phyloP scores from a whole-genome alignment of 1,140 invertebrate species.

The Galendromus occidentalis region DNA sequence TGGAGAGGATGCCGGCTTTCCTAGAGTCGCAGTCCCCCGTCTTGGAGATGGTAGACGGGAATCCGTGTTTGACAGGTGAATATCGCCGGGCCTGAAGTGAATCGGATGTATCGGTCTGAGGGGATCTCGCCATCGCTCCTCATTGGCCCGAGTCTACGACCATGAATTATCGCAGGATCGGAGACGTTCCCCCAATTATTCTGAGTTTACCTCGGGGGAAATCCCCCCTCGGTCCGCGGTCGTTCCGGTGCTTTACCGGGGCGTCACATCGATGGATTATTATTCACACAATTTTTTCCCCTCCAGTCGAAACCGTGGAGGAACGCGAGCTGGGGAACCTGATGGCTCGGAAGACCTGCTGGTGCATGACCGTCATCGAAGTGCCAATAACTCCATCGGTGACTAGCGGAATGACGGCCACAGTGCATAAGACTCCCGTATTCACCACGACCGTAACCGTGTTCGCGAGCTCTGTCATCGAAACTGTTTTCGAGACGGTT shows the following conservation, averaged over 20 bases:
- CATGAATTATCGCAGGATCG: too few relatives aligned
- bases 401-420: neutral
- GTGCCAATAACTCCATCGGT: neutral
- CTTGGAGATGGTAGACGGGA: neutral
- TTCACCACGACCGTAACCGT: neutral
- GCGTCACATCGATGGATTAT: too few relatives aligned
- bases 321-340: neutral
- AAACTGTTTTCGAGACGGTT: neutral
- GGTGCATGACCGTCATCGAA: conserved; percentile 6
- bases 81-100: too few relatives aligned
- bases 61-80: neutral
- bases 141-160: too few relatives aligned
- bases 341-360: conserved; percentile 11
- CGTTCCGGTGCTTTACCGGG: too few relatives aligned
- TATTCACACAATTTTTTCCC: too few relatives aligned
- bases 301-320: neutral
- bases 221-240: too few relatives aligned
- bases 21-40: neutral
- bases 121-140: too few relatives aligned
- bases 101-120: too few relatives aligned
- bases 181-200: too few relatives aligned
- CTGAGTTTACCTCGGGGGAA: too few relatives aligned
- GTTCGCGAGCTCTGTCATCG: neutral
- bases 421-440: neutral
- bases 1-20: neutral